A percentile compares a stretch with the other conserved stretches of the same genome.
Evolutionary conservation across 2,113 vertebrate genomes (phyloP).

Genomic region (Gasterosteus nipponicus): DNA sequence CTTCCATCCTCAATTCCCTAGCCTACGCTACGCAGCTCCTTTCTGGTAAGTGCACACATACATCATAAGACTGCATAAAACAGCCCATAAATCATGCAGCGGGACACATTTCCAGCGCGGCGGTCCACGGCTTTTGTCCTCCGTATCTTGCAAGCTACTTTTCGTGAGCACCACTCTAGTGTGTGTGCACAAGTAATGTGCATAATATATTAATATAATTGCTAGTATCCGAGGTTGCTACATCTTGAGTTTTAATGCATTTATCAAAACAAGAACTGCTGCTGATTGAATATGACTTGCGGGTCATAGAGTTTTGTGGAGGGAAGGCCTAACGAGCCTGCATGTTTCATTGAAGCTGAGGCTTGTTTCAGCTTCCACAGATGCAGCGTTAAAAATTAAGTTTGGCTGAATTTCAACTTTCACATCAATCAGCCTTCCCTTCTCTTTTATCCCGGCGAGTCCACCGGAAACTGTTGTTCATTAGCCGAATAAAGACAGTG

Average conservation of each 20-base stretch:
- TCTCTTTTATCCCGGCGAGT: slow-evolving; percentile 36
- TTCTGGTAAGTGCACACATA: slow-evolving; percentile 73
- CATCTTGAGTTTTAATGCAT: slow-evolving; percentile 18
- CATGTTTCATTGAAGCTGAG: slow-evolving; percentile 27
- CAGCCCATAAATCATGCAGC: slow-evolving; percentile 72
- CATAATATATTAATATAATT: background rate
- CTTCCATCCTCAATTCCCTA: slow-evolving; percentile 58
- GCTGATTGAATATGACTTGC: slow-evolving; percentile 21
- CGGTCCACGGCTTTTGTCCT: slow-evolving; percentile 52
- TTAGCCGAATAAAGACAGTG: slow-evolving; percentile 40
- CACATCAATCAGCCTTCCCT: slow-evolving; percentile 29
- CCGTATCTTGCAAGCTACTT: slow-evolving; percentile 34
- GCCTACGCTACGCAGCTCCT: slow-evolving; percentile 57
- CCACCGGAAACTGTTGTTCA: slow-evolving; percentile 51
- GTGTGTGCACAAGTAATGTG: slow-evolving; percentile 33
- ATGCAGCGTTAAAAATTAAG: slow-evolving; percentile 23
- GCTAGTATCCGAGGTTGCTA: slow-evolving; percentile 9
- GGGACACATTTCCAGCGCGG: slow-evolving; percentile 38
- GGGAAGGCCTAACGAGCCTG: background rate
- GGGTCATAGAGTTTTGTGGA: background rate
- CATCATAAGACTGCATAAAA: slow-evolving; percentile 68
- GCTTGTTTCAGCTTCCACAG: background rate
- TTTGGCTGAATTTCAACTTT: slow-evolving; percentile 46
- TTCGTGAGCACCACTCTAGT: slow-evolving; percentile 33
- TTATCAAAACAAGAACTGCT: slow-evolving; percentile 6